Conservation (phyloP, 2,888 invertebrate species). For the Eucera pruinosa region DNA sequence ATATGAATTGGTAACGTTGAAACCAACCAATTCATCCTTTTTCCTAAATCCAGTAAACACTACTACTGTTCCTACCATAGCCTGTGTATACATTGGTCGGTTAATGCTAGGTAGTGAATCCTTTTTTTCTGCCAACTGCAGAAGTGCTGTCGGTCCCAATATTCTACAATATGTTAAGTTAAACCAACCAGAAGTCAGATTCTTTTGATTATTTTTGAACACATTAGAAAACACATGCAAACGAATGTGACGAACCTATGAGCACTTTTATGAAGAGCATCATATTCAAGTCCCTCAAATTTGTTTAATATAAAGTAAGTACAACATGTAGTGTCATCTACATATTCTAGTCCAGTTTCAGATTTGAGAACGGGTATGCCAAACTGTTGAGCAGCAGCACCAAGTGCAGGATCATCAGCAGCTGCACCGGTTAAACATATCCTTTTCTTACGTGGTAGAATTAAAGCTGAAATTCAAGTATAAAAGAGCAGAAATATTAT, state of each 20-base stretch:
- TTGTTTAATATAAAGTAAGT: constrained; percentile 90
- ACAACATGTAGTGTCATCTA: constrained; percentile 86
- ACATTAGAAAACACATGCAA: not conserved
- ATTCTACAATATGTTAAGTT: constrained; percentile 85
- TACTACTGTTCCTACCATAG: constrained; percentile 94
- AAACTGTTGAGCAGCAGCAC: constrained; percentile 87
- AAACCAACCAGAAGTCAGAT: constrained; percentile 63
- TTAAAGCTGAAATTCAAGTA: constrained; percentile 72
- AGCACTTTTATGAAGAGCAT: constrained; percentile 88
- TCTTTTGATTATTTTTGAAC: not conserved
- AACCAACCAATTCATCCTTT: constrained; percentile 93
- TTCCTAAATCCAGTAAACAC: constrained; percentile 97
- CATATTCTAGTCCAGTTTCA: constrained; percentile 87
- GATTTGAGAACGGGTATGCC: constrained; percentile 88
- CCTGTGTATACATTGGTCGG: constrained; percentile 94
- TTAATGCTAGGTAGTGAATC: constrained; percentile 90
- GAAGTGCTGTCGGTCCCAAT: constrained; percentile 92
- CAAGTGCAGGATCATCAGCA: constrained; percentile 85
- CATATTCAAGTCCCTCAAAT: constrained; percentile 90
- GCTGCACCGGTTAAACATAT: constrained; percentile 88
- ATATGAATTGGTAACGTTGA: not conserved
- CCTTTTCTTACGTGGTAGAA: constrained; percentile 85
- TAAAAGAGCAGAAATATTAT: not conserved
- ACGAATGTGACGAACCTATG: constrained; percentile 85
- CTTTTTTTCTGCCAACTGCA: constrained; percentile 89